These are phyloP conservation scores for Phaethornis superciliosus DNA, from an alignment of 2,113 vertebrate species.

Conservation along the genomic window DNA sequence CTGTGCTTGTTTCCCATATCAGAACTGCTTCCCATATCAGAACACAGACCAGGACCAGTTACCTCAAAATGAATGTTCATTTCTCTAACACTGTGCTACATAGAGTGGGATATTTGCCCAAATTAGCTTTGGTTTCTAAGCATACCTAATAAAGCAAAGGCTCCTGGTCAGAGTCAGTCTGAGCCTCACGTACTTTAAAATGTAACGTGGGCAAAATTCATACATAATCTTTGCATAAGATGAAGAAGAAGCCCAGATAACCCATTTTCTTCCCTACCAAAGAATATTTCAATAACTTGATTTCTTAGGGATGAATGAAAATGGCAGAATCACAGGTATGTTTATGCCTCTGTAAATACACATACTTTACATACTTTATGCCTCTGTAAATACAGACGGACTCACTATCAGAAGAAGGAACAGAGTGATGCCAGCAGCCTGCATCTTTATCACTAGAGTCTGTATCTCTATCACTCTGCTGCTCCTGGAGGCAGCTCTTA, in stretches of 20 bases:
- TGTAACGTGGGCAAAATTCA: background rate
- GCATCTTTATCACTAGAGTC: background rate
- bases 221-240: background rate
- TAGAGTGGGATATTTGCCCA: background rate
- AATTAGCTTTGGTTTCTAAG: constrained; percentile 1
- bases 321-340: background rate
- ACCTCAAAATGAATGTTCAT: background rate
- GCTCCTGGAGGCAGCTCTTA: constrained; percentile 67
- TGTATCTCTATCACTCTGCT: constrained; percentile 27
- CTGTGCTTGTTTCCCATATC: background rate
- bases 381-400: background rate
- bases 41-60: background rate
- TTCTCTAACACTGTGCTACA: background rate
- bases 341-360: constrained; percentile 12
- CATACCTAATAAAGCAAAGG: constrained; percentile 2
- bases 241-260: background rate
- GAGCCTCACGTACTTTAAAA: background rate
- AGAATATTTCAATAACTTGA: background rate
- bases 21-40: background rate
- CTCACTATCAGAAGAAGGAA: background rate
- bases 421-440: background rate
- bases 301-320: background rate
- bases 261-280: background rate
- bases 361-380: no score
- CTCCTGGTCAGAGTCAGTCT: background rate